Evolutionary conservation across 2,113 vertebrate genomes (phyloP).

Genomic region (Gopherus flavomarginatus): DNA sequence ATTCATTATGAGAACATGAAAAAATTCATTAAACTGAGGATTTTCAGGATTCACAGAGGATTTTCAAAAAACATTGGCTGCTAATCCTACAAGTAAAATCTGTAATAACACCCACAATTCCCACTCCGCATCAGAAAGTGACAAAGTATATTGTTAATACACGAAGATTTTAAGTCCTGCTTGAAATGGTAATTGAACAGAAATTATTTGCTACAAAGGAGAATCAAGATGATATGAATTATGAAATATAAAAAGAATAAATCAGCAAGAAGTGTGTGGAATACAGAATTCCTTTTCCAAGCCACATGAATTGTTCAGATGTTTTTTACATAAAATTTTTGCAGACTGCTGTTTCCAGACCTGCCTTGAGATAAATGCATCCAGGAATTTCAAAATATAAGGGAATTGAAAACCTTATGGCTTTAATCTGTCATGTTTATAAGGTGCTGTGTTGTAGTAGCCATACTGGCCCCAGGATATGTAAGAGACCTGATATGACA

Average conservation of each 20-base stretch:
- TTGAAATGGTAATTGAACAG: not conserved
- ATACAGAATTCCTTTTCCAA: not conserved
- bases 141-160: not conserved
- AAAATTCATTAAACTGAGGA: not conserved
- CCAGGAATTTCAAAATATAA: not conserved
- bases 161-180: not conserved
- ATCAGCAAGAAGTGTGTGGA: not conserved
- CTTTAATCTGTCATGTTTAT: not conserved
- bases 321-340: fast-evolving
- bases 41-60: not conserved
- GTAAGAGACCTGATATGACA: not conserved
- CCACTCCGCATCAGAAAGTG: not conserved
- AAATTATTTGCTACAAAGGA: not conserved
- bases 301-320: not conserved
- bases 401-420: not conserved
- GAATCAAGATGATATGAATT: not conserved
- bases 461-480: not conserved
- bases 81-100: not conserved
- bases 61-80: not conserved
- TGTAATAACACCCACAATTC: not conserved
- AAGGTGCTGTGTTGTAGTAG: not conserved
- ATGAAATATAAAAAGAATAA: not conserved
- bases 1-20: not conserved
- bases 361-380: not conserved
- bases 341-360: not conserved